phyloP scores from a whole-genome alignment of 2,888 invertebrate genomes.

The Synergus umbraculus region DNA sequence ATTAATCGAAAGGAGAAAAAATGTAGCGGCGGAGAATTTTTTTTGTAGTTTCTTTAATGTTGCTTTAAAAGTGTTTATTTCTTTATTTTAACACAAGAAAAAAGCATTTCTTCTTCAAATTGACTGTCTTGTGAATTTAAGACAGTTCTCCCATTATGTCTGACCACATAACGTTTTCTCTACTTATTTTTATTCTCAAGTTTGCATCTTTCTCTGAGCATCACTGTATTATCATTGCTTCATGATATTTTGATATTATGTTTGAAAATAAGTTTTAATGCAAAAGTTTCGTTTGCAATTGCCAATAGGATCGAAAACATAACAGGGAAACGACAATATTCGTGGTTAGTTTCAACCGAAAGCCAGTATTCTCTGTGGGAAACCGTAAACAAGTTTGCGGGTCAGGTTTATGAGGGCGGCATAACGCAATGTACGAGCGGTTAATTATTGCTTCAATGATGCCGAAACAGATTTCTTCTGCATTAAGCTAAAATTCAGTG shows the following conservation, averaged over 20 bases:
- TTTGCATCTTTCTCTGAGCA: background rate
- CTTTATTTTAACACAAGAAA: no score
- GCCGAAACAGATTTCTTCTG: background rate
- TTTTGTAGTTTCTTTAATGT: no score
- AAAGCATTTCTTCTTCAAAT: no score
- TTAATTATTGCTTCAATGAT: conserved; percentile 4
- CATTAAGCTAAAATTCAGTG: background rate
- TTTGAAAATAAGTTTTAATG: background rate
- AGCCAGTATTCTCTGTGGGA: conserved; percentile 1
- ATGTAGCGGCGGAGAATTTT: no score
- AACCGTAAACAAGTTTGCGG: conserved; percentile 11
- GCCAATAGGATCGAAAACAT: background rate
- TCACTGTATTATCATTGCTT: background rate
- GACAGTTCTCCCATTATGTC: no score
- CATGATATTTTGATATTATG: background rate
- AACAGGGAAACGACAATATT: conserved; percentile 9
- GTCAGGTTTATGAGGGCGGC: background rate
- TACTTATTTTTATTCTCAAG: background rate
- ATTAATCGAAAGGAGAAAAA: no score
- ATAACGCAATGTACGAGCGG: background rate
- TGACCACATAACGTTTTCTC: background rate
- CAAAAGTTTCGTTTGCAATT: conserved; percentile 4
- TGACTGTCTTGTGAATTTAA: no score
- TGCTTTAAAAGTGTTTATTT: no score
- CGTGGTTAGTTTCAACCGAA: conserved; percentile 11